Percentiles rank a stretch among this genome's conserved stretches.
These are phyloP conservation scores for Lasiurus borealis DNA, from an alignment of 2,113 vertebrate species.

Conservation along the genomic window DNA sequence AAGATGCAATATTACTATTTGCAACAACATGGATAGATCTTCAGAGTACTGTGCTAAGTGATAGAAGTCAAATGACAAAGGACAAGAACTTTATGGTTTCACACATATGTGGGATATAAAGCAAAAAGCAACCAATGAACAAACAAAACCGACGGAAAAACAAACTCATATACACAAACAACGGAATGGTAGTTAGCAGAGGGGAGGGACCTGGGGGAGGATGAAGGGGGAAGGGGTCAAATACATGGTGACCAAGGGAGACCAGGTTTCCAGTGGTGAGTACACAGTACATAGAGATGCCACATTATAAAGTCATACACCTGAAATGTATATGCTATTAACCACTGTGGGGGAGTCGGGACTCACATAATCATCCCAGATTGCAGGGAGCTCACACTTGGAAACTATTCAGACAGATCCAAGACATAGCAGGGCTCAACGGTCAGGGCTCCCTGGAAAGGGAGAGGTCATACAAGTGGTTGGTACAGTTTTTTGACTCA, in stretches of 20 bases:
- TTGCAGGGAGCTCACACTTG: too few relatives aligned
- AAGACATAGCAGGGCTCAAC: background rate
- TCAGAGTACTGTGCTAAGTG: background rate
- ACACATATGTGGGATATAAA: background rate
- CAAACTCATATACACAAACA: background rate
- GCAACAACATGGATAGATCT: background rate
- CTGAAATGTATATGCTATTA: background rate
- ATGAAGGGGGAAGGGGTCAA: background rate
- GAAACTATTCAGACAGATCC: background rate
- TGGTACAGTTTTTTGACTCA: background rate
- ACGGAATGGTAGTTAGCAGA: background rate
- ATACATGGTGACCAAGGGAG: background rate
- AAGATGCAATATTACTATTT: background rate
- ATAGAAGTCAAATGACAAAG: background rate
- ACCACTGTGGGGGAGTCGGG: background rate
- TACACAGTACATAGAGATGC: background rate
- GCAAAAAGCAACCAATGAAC: background rate
- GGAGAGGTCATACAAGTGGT: too few relatives aligned
- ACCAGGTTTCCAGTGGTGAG: background rate
- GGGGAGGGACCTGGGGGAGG: background rate
- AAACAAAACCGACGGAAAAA: background rate
- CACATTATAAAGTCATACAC: fast-evolving
- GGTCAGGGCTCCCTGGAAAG: background rate
- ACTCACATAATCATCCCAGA: background rate
- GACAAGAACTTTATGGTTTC: background rate